Conservation (phyloP, 2,113 vertebrate genomes). For the Ictalurus furcatus region DNA sequence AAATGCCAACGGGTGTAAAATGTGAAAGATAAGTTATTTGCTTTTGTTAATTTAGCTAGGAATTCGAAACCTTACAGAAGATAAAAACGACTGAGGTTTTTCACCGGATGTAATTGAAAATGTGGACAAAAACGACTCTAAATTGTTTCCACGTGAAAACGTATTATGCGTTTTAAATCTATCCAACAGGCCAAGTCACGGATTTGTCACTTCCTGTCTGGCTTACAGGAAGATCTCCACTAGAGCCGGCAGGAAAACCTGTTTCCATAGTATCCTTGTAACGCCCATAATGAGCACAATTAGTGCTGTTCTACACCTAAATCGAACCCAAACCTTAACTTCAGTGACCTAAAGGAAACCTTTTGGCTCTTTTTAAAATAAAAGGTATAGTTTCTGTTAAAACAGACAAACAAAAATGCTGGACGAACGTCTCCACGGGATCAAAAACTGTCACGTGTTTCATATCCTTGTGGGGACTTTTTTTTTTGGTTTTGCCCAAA, state of each 20-base stretch:
- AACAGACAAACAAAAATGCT: not conserved
- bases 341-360: not conserved
- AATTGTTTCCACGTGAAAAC: not conserved
- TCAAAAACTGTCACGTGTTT: not conserved
- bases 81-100: not conserved
- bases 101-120: not conserved
- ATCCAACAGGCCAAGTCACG: no score
- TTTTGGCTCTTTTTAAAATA: not conserved
- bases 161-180: no score
- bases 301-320: not conserved
- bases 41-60: no score
- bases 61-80: not conserved
- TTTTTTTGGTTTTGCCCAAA: not conserved
- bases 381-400: not conserved
- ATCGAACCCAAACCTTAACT: not conserved
- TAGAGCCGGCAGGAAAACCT: not conserved
- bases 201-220: no score
- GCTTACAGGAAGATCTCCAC: not conserved
- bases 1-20: no score
- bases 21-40: no score
- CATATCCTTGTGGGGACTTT: not conserved
- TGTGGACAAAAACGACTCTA: not conserved
- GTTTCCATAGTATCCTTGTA: not conserved
- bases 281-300: not conserved
- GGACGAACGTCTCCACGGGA: not conserved